Conservation (phyloP, 2,113 vertebrate species). For the Atrichornis clamosus region DNA sequence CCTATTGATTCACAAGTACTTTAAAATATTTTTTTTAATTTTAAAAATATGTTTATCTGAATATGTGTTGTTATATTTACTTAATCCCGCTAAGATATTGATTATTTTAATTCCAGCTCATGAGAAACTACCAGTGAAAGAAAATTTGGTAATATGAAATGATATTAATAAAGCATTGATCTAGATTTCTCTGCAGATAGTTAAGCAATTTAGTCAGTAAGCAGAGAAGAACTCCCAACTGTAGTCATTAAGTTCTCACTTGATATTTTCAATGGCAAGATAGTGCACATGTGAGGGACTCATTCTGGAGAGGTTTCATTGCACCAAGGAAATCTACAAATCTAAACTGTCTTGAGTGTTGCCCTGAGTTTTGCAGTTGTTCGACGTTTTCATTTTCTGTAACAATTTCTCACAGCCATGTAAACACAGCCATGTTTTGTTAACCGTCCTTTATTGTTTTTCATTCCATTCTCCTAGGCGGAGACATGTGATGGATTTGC, state of each 20-base stretch:
- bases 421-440: no score
- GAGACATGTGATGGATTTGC: no score
- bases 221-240: neutral
- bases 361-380: no score
- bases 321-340: neutral
- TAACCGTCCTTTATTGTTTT: no score
- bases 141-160: neutral
- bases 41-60: neutral
- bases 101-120: neutral
- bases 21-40: neutral
- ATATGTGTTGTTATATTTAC: neutral
- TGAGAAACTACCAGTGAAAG: neutral
- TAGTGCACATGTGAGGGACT: neutral
- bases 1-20: neutral
- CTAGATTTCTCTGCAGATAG: neutral
- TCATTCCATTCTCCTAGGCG: no score
- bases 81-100: neutral
- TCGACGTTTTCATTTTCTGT: no score
- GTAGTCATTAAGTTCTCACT: neutral
- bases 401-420: no score
- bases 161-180: neutral
- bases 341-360: no score
- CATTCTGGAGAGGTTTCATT: neutral
- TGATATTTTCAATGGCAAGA: neutral
- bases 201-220: neutral